These are phyloP conservation scores for Embidobia sp. DNA, from an alignment of 2,888 invertebrate genomes.

Conservation along the genomic window DNA sequence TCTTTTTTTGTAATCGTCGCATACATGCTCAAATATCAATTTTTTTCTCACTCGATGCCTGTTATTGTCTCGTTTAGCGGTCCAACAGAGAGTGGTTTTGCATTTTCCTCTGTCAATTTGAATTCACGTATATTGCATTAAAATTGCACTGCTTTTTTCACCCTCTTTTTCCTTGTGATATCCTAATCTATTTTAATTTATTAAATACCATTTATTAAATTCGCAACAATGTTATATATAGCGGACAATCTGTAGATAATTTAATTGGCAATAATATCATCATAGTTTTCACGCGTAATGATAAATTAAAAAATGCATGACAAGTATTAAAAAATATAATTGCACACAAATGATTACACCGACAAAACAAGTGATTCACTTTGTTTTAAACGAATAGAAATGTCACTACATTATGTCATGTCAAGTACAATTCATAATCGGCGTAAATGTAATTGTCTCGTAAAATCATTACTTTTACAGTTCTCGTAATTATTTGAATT, in stretches of 20 bases:
- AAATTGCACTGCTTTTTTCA: constrained; percentile 15
- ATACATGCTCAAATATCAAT: neutral
- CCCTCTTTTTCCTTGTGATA: too few relatives aligned
- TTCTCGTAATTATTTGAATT: constrained; percentile 34
- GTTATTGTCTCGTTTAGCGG: constrained; percentile 30
- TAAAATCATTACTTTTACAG: constrained; percentile 46
- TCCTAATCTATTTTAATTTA: too few relatives aligned
- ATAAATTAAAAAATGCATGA: too few relatives aligned
- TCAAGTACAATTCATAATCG: constrained; percentile 29
- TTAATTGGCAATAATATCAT: too few relatives aligned
- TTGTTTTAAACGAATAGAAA: constrained; percentile 35
- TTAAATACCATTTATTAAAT: too few relatives aligned
- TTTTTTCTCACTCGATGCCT: constrained; percentile 6
- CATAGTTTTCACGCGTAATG: too few relatives aligned
- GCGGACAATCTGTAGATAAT: too few relatives aligned
- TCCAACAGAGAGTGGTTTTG: constrained; percentile 23
- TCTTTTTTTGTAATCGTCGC: constrained; percentile 1
- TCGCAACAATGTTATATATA: too few relatives aligned
- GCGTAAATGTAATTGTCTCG: constrained; percentile 33
- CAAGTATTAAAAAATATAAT: too few relatives aligned
- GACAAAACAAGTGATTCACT: constrained; percentile 7
- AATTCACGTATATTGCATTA: constrained; percentile 29
- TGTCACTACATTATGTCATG: constrained; percentile 18
- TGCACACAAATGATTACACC: neutral
- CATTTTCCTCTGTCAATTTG: constrained; percentile 24